Conservation (phyloP, 2,113 vertebrate genomes). For the Colinus virginianus region DNA sequence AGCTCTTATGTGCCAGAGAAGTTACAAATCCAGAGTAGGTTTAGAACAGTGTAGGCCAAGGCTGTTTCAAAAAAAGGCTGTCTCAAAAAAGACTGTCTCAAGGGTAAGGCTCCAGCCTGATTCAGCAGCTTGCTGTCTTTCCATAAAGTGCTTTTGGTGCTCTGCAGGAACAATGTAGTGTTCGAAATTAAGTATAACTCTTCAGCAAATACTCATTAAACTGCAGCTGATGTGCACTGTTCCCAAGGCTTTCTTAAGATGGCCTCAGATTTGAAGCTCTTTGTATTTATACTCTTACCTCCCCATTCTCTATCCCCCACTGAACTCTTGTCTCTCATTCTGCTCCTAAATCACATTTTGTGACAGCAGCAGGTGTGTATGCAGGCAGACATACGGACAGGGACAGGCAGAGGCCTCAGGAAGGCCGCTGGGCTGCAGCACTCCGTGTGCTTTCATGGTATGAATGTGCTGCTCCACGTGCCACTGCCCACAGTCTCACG, state of each 20-base stretch:
- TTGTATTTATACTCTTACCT: background rate
- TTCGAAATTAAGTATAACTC: background rate
- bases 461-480: background rate
- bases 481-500: background rate
- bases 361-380: background rate
- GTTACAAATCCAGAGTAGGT: background rate
- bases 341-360: background rate
- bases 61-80: constrained; percentile 32
- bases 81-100: constrained; percentile 6
- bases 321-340: fast-evolving
- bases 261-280: background rate
- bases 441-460: background rate
- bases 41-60: constrained; percentile 44
- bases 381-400: background rate
- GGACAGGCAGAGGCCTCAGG: background rate
- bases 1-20: background rate
- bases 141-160: constrained; percentile 2
- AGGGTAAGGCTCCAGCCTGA: constrained; percentile 21
- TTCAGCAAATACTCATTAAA: constrained; percentile 31
- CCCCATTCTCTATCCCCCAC: background rate
- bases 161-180: constrained; percentile 22
- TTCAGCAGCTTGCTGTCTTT: constrained; percentile 21
- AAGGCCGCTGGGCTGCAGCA: background rate
- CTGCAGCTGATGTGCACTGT: background rate
- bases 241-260: constrained; percentile 15